These are phyloP conservation scores for Macrocentrus cingulum DNA, from an alignment of 1,140 invertebrate genomes.

Conservation along the genomic window DNA sequence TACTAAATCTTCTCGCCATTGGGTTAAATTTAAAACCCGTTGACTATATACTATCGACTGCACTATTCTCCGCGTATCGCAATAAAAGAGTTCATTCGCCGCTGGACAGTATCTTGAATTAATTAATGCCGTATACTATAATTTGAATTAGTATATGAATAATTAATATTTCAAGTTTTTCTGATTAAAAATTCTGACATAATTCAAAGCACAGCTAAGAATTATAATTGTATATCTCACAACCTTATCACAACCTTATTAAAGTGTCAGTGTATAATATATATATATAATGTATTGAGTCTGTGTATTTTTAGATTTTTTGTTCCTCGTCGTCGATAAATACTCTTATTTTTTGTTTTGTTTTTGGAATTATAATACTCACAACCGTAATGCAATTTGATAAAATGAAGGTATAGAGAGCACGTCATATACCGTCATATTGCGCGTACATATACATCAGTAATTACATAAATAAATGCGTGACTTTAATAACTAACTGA, in stretches of 20 bases:
- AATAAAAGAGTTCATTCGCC: too few species aligned
- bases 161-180: not conserved
- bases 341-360: constrained; percentile 8
- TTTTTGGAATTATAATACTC: constrained; percentile 45
- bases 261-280: constrained; percentile 46
- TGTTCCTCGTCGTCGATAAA: constrained; percentile 1
- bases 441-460: too few species aligned
- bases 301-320: constrained; percentile 3
- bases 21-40: too few species aligned
- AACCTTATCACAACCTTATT: constrained; percentile 61
- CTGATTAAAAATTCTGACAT: constrained; percentile 42
- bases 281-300: not conserved
- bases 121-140: too few species aligned
- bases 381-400: constrained; percentile 52
- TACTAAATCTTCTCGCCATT: too few species aligned
- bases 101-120: too few species aligned
- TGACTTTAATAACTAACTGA: too few species aligned
- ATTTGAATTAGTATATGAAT: too few species aligned
- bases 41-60: too few species aligned
- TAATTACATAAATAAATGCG: too few species aligned
- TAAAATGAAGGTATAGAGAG: constrained; percentile 27
- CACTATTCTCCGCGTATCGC: too few species aligned
- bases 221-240: constrained; percentile 47
- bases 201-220: constrained; percentile 52
- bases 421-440: not conserved